Base-by-base conservation (phyloP, 2,113 vertebrate species). In the Riparia riparia region DNA sequence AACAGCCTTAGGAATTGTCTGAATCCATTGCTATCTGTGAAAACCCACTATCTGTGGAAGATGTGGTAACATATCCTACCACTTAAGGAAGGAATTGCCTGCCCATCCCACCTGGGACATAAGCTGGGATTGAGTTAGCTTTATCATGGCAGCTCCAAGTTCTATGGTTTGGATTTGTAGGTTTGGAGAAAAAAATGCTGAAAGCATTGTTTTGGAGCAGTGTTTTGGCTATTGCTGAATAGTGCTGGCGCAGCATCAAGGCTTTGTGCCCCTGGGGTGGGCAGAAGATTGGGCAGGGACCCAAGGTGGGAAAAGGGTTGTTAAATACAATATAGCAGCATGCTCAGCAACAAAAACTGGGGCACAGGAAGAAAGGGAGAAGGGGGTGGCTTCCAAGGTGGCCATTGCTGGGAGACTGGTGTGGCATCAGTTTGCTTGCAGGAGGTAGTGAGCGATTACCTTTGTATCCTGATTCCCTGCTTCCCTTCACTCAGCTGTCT, bases 401-500 rank as follows among this genome's bases (percentile, higher is more conserved):
- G 37, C n/a, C 58, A 14, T 24, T 83, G 28, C 49, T 64, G 8
- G 2, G 26, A 73, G n/a, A 28, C 17, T 66, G 47, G n/a, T 6
- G 9, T 41, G 51, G 28, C 78, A 68, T 32, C 42, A 26, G 8
- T 56, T 34, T 1, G 0, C 66, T 66, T 54, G 19, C 12, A 21
- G 29, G 37, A 66, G 26, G 3, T 63, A 17, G 17, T 10, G 32
- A 61, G 54, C 0, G 0, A 54, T 32, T 70, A 58, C n/a, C 34
- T 77, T 82, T 47, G 3, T 1, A 50, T 57, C 53, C 42, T 56
- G 51, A 53, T 78, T 31, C 31, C 14, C 8, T 13, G 19, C n/a
- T 79, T 60, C 24, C 57, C 25, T 88, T 77, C 57, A 1, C 58
- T 84, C 29, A 31, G 9, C 31, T 82, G 32, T 68, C 41, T 85